Base-by-base conservation (phyloP, 1,140 invertebrate genomes). In the Pseudobourletiella spinata region DNA sequence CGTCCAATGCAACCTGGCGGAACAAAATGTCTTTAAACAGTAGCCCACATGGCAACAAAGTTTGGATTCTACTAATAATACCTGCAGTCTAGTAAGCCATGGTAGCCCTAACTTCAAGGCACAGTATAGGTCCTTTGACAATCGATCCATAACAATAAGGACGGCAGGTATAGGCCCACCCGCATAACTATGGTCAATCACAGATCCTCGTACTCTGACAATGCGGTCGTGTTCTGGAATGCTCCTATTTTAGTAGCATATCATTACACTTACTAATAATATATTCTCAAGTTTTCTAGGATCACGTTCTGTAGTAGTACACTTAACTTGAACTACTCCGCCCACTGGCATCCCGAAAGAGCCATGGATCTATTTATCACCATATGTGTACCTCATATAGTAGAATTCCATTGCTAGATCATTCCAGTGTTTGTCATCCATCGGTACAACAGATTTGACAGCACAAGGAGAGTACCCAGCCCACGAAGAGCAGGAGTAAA, bases 371-470 rank as follows among this genome's bases (percentile, higher is more conserved):
- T n/a, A n/a, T n/a, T n/a, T n/a, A n/a, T n/a, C n/a, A n/a, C n/a
- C n/a, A n/a, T n/a, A n/a, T n/a, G 26, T 30, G n/a, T 60, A 83
- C 83, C 83, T 83, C 8, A 87, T 89, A 67, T 89, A 89, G 74
- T 89, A 91, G 78, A 92, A 93, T 76, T 95, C 91, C 83, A 94
- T 86, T 1, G 90, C 89, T 1, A 94, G 76, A 74, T 95, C 91
- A 74, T 89, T 88, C 87, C 89, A 93, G 72, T 94, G 90, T 67
- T 88, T 84, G 61, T 92, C 89, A 76, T 95, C 91, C 2, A 88
- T 86, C 0, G 90, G 90, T 26, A 93, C 83, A 28, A 95, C 88
- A 16, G 89, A 91, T 78, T 95, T 95, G n/a, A 93, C 83, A 15
- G 90, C 90, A 73, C 84, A 89, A 0, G 85, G 86, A 44, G 81